Conservation (phyloP, 1,140 invertebrate genomes). For the Heliothis subflexa region DNA sequence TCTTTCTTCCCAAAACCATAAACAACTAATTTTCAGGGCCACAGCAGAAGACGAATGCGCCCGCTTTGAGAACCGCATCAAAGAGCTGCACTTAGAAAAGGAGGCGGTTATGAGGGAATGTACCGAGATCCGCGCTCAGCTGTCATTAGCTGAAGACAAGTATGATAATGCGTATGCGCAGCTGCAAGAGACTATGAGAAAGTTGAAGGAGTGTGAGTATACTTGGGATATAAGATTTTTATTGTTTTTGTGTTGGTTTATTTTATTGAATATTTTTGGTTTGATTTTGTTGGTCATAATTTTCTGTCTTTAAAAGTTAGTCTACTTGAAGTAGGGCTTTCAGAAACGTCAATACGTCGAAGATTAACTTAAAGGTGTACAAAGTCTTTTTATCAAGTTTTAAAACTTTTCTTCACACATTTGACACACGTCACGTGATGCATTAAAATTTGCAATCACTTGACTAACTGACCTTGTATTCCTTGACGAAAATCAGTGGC, state of each 20-base stretch:
- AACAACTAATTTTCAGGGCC: constrained; percentile 68
- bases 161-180: constrained; percentile 90
- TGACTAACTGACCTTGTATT: too few relatives aligned
- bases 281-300: not conserved
- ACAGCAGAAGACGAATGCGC: constrained; percentile 91
- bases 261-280: not conserved
- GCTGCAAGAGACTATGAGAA: constrained; percentile 91
- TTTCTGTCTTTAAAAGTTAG: too few relatives aligned
- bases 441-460: too few relatives aligned
- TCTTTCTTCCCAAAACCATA: too few relatives aligned
- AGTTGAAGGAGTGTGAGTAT: constrained; percentile 91
- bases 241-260: not conserved
- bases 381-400: too few relatives aligned
- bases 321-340: too few relatives aligned
- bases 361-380: too few relatives aligned
- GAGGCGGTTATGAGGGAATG: constrained; percentile 89
- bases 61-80: constrained; percentile 89
- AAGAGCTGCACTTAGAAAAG: constrained; percentile 90
- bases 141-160: constrained; percentile 92
- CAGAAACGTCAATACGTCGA: too few relatives aligned
- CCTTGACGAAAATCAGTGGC: too few relatives aligned
- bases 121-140: constrained; percentile 92
- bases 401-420: too few relatives aligned
- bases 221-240: not conserved
- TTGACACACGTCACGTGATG: too few relatives aligned